Evolutionary conservation across 1,140 invertebrate species (phyloP), one percentile per base, ranked within the genome.

Genomic region (Charaxes varanes): DNA sequence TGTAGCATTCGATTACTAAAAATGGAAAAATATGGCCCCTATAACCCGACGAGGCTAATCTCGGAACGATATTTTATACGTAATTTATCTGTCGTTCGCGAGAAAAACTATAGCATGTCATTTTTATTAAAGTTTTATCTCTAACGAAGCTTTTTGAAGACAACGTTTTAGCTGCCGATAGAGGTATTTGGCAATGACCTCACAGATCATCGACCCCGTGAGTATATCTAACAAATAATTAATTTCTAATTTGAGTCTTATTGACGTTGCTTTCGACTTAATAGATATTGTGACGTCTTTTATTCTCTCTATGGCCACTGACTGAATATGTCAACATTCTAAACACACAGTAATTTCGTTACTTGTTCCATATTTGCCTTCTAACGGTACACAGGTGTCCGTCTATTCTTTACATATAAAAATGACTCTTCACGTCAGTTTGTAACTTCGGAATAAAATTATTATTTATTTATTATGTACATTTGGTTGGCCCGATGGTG

Each of bases 181-280:
- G 61, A 60, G 64, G 55, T 71, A 78, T 82, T 79, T 76, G 74
- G 69, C 74, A 78, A 76, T 77, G 72, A 78, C 74, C 74, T 64
- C 68, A 43, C 34, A 41, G 67, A 50, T 73, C 73, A 56, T 55
- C 61, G 61, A 68, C 50, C 67, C 51, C 55, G 22, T 35, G 26
- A 10, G 6, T 33, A 28, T 36, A n/a, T 17, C 15, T 17, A 17
- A 17, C 6, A 19, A 22, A 40, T 13, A 31, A 40, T 27, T 47
- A 37, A 36, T 38, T 15, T 10, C 23, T 42, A 47, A 47, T 31
- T 48, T 58, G 47, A 54, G 37, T 45, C 44, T 53, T 40, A 43
- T 36, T 19, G 6, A 32, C 33, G 21, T 12, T 22, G 3, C 26
- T 12, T 38, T 31, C 33, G 31, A 34, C 28, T 17, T 18, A 2